Evolutionary conservation across 1,140 invertebrate genomes (phyloP), one percentile per base, ranked within the genome.

Genomic region (Geopemphigus sp.): DNA sequence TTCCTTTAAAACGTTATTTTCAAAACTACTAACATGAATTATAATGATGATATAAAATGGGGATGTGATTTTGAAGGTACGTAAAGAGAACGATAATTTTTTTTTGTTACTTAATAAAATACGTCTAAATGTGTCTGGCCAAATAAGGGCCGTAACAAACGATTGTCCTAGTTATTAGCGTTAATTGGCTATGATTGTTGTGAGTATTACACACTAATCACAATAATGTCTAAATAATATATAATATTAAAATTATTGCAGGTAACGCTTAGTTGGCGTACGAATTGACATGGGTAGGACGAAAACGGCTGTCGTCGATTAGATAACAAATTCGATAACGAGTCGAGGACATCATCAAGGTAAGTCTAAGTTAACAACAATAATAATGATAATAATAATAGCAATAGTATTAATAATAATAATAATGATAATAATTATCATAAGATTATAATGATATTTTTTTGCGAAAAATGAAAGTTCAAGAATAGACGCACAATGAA

Each of bases 271-370:
- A 47, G 56, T 78, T 14, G 14, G 74, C 74, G 74, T 17, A 61
- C 74, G 26, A 78, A 78, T 78, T 78, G 74, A 78, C 74, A 78
- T 78, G 74, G 74, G 74, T 78, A 78, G 74, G 74, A 78, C 57
- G 54, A 78, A 78, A 61, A 78, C 74, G 39, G 57, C 74, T 61
- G 53, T 78, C 57, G 39, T 78, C 39, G 56, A 78, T 78, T 47
- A 50, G 74, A 78, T 78, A 78, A 78, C 74, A 78, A 78, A 78
- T 78, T 78, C 56, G 56, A 78, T 45, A 50, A 78, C 74, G 17
- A 57, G 72, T 74, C 53, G 53, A 59, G 72, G 54, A 59, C 32
- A 57, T 61, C 56, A 78, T 59, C 56, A 61, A 59, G 72, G 53
- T 57, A 76, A 76, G 57, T 61, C 57, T 78, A 61, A 61, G 74